Base-by-base conservation (phyloP, 2,113 vertebrate species). In the Rhinolophus ferrumequinum region DNA sequence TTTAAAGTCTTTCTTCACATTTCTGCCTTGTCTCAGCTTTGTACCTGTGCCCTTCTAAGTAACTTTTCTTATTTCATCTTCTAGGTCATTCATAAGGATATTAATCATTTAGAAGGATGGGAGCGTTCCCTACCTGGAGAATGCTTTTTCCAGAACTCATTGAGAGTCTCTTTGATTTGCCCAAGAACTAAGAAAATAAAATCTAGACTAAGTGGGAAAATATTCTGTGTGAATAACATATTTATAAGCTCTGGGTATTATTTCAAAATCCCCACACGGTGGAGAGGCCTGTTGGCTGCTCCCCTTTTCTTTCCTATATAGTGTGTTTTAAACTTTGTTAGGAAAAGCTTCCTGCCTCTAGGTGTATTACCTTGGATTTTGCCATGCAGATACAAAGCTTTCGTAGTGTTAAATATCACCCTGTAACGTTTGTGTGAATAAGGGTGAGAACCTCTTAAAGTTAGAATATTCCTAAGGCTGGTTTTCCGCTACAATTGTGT, bases 101-200 rank as follows among this genome's bases (percentile, higher is more conserved):
- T 96, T 86, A 95, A 97, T 96, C 93, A 97, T 97, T 97, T 79
- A 97, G 86, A 93, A 94, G 92, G 67, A 87, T 93, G 95, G 92
- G 82, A 96, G 88, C 70, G 96, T 96, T 92, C 44, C 72, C 89
- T 94, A 94, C 93, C 88, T 86, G 75, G 95, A 98, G 96, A 89
- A 94, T 94, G 82, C 82, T 93, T 96, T 97, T 93, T 97, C 77
- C 64, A 69, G 62, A 97, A 92, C 95, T 97, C 96, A 96, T 97
- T 94, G 93, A 95, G 93, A 98, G 69, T 97, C 93, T 97, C 94
- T 97, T 98, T 97, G 97, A 98, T 98, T 97, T 97, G 11, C 70
- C 92, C 52, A 89, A 86, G 92, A 95, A 89, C 67, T 69, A 86
- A 87, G 79, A 93, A 95, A 96, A 95, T 67, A 89, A 95, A 93